phyloP scores from a whole-genome alignment of 2,113 vertebrate genomes.

The Corythornis madagascariensis region DNA sequence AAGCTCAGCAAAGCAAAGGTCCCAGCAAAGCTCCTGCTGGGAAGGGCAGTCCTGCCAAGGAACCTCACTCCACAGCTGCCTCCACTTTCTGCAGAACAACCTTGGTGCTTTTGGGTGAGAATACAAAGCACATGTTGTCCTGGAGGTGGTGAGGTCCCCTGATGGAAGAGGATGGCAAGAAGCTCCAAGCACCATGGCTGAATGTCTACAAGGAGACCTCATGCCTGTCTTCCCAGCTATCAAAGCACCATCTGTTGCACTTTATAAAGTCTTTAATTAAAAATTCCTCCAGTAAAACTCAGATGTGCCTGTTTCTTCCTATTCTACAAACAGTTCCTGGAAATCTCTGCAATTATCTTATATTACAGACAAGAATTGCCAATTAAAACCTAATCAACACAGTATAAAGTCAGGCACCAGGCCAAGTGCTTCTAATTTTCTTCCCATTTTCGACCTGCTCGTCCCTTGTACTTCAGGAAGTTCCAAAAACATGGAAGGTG shows the following conservation, averaged over 20 bases:
- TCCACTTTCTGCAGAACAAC: not conserved
- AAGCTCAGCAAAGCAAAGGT: not conserved
- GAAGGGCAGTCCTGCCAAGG: not conserved
- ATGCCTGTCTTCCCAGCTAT: not conserved
- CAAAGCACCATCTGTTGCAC: constrained; percentile 42
- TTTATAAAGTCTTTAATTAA: constrained; percentile 38
- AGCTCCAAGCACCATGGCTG: not conserved
- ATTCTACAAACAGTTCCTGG: constrained; percentile 32
- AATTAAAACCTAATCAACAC: constrained; percentile 64
- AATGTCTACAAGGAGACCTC: not conserved
- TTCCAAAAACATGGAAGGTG: not conserved
- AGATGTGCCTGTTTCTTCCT: constrained; percentile 15
- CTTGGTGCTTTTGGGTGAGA: not conserved
- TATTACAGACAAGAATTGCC: constrained; percentile 62
- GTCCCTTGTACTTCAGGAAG: not conserved
- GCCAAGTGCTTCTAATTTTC: constrained; percentile 35
- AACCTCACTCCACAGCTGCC: not conserved
- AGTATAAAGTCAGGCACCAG: constrained; percentile 36
- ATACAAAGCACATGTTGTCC: rapidly evolving
- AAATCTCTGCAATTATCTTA: constrained; percentile 61
- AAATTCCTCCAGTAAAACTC: constrained; percentile 35
- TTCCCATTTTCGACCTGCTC: not conserved
- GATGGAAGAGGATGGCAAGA: not conserved
- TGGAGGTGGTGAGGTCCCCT: not conserved
- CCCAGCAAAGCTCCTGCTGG: not conserved